These are phyloP conservation scores for Heliothis virescens DNA, from an alignment of 1,140 invertebrate species.

Conservation along the genomic window DNA sequence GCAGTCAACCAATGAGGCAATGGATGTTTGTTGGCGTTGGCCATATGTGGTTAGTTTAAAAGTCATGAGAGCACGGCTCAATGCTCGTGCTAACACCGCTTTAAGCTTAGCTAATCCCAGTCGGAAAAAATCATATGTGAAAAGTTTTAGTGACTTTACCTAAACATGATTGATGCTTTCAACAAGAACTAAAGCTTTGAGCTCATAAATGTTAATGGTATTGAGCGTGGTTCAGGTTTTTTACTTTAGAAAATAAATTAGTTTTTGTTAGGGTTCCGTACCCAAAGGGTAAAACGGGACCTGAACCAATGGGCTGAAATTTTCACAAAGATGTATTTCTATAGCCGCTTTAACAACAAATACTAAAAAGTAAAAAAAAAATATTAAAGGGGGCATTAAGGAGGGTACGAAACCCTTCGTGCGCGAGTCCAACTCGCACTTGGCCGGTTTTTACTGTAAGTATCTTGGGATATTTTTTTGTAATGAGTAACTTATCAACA, in stretches of 20 bases:
- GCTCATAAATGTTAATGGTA: not conserved
- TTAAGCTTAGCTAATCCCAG: constrained; percentile 14
- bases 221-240: not conserved
- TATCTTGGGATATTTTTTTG: not conserved
- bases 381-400: too few relatives aligned
- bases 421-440: too few relatives aligned
- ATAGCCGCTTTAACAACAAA: too few relatives aligned
- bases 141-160: constrained; percentile 15
- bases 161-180: constrained; percentile 25
- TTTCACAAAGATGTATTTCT: too few relatives aligned
- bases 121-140: constrained; percentile 5
- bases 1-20: constrained; percentile 6
- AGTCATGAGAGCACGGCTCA: constrained; percentile 9
- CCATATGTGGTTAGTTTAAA: constrained; percentile 27
- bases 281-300: too few relatives aligned
- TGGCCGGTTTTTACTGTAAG: too few relatives aligned
- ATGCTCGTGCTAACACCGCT: constrained; percentile 8
- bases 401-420: too few relatives aligned
- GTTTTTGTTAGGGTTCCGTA: too few relatives aligned
- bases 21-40: not conserved
- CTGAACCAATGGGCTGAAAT: too few relatives aligned
- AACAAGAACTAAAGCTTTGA: constrained; percentile 1
- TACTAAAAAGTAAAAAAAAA: too few relatives aligned
- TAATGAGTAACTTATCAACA: not conserved
- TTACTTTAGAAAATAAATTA: not conserved